Percentiles rank a stretch among this genome's conserved stretches.
Conservation (phyloP, 2,797 vertebrate genomes). For the Acridotheres tristis region DNA sequence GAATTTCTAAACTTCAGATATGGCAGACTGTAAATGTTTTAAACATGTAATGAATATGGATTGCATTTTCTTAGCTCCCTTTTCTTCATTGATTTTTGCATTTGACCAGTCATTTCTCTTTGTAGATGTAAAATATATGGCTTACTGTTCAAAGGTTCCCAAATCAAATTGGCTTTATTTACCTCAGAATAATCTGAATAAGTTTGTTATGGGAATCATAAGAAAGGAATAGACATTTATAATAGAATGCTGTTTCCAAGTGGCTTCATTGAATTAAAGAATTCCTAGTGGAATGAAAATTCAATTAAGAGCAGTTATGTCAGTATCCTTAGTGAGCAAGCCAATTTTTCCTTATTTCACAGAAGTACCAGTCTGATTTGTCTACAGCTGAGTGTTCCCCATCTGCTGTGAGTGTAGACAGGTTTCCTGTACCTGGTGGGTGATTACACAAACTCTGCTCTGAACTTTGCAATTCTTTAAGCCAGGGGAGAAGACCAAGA, state of each 20-base stretch:
- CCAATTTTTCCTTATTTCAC: neutral
- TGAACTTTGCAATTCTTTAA: neutral
- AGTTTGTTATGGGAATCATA: neutral
- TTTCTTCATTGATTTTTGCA: slow-evolving; percentile 45
- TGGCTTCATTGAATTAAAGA: slow-evolving; percentile 9
- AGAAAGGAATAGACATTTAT: neutral
- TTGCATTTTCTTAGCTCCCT: slow-evolving; percentile 38
- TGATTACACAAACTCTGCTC: neutral
- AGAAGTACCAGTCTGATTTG: neutral
- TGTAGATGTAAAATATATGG: slow-evolving; percentile 14
- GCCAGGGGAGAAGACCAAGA: neutral
- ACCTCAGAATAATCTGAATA: slow-evolving; percentile 3
- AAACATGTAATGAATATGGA: slow-evolving; percentile 33
- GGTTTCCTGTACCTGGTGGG: neutral
- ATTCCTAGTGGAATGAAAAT: neutral
- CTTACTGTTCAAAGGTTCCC: slow-evolving; percentile 10
- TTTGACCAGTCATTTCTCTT: slow-evolving; percentile 7
- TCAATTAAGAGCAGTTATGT: neutral
- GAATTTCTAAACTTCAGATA: slow-evolving; percentile 1
- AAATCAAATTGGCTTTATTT: slow-evolving; percentile 32
- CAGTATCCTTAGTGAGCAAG: neutral
- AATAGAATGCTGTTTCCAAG: neutral
- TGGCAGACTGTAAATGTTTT: slow-evolving; percentile 9
- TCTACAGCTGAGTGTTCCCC: neutral
- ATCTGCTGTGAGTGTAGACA: neutral